Evolutionary conservation across 2,797 vertebrate genomes (phyloP), one percentile per base, ranked within the genome.

Genomic region (Cygnus olor): DNA sequence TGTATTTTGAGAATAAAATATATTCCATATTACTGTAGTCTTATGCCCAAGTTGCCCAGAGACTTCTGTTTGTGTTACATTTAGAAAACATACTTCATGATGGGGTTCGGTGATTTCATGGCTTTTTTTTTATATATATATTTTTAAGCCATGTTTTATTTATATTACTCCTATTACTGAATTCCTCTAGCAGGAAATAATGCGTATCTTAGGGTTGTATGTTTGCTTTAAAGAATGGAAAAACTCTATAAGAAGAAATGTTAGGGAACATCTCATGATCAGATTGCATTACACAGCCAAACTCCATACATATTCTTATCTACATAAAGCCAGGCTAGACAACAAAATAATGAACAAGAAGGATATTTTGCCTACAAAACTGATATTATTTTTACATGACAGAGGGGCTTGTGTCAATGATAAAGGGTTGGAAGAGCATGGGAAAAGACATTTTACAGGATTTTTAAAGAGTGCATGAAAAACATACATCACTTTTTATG

Each of bases 301-400:
- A n/a, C 8, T 58, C 45, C 16, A 9, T 32, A 2, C 15, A 2
- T 28, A 42, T 9, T 45, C 27, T 80, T 40, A 49, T 78, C 49
- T 56, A 22, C 66, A 51, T 64, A 65, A 90, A 45, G 45, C 40
- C 40, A 94, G 21, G 7, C 19, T 69, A 40, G 11, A 49, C 47
- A 91, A 56, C 38, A 89, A 95, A 91, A 80, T 54, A 83, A 81
- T 58, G 44, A 90, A 24, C 6, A 80, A 89, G 42, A 80, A 25
- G 6, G 45, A 49, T 8, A 28, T 74, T 91, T 91, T 71, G 14
- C 27, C 68, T 34, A 5, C 17, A 32, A 70, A 76, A 84, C 15
- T 56, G 21, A 60, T 69, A 22, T 9, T 42, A 28, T 61, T 79
- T 91, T 51, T 36, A 38, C 12, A 12, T 61, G n/a, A 18, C n/a